Evolutionary conservation across 2,888 invertebrate genomes (phyloP).

Genomic region (Trachelus iudaicus): DNA sequence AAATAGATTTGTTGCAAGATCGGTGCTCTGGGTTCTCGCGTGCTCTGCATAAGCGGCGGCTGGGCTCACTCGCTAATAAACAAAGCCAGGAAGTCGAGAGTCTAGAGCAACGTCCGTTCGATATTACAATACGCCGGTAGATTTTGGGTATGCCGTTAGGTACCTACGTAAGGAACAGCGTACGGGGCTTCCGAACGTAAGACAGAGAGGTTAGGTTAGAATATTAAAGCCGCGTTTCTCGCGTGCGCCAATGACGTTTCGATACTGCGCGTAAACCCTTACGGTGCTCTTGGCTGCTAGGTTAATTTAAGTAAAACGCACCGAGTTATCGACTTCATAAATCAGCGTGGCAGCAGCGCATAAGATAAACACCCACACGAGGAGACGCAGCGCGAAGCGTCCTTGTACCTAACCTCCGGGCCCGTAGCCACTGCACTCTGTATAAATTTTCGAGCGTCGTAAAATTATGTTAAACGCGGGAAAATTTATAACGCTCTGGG

Average conservation of each 20-base stretch:
- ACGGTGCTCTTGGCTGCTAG: background rate
- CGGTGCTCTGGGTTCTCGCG: constrained; percentile 39
- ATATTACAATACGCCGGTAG: background rate
- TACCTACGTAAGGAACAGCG: background rate
- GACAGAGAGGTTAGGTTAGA: background rate
- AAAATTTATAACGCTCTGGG: background rate
- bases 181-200: background rate
- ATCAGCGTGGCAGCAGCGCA: constrained; percentile 3
- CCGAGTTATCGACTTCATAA: constrained; percentile 5
- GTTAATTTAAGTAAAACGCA: background rate
- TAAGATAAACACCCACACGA: constrained; percentile 2
- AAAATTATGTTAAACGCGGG: background rate
- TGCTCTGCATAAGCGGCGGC: constrained; percentile 7
- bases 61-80: background rate
- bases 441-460: background rate
- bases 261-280: background rate
- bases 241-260: background rate
- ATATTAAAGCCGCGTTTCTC: background rate
- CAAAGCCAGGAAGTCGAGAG: background rate
- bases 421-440: background rate
- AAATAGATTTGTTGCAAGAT: constrained; percentile 62
- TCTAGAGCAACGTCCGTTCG: background rate
- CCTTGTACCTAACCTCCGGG: background rate
- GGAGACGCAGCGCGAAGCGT: background rate
- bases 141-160: background rate